Base-by-base conservation (phyloP, 2,113 vertebrate genomes). In the Elephantulus edwardii region DNA sequence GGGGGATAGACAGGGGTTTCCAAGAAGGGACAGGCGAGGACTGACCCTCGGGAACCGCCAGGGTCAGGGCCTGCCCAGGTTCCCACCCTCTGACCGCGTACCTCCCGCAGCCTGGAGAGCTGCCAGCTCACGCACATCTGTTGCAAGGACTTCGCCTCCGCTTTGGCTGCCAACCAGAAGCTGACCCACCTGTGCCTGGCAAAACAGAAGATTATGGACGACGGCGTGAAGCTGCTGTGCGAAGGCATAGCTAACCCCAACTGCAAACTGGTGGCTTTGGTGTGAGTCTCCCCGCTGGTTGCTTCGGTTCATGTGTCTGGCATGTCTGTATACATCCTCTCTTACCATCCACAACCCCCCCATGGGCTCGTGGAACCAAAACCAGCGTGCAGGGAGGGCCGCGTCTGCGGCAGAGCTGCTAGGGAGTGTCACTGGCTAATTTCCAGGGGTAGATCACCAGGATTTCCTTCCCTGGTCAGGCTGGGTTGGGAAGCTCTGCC, bases 181-280 rank as follows among this genome's bases (percentile, higher is more conserved):
- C 81, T 93, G 84, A 95, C 52, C 2, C 62, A 93, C 70, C 76
- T 91, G 70, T 84, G 62, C 70, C 11, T 95, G 80, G 75, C 84
- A 19, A 81, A 77, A 26, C 88, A 95, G 0, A 2, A 33, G 22
- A 80, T 95, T 4, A 75, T 88, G 24, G 70, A 88, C 2, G 13
- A 4, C 0, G 94, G 91, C 10, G 52, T 93, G 19, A 40, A 50
- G 4, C 35, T 64, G 16, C 62, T 93, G 24, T 88, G 91, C 0
- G 80, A 91, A 42, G 91, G 88, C 22, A 54, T 95, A 88, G 26
- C 84, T 50, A 56, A 81, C 60, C 84, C 88, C 0, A 52, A 85
- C 3, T 91, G 94, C 50, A 77, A 50, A 3, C 44, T 93, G 2
- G 74, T 82, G 75, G 64, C 28, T 4, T 35, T 93, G 88, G 76